Percentiles rank a stretch among this genome's conserved stretches.
These are phyloP conservation scores for Percopsis transmontana DNA, from an alignment of 2,113 vertebrate species.

Conservation along the genomic window DNA sequence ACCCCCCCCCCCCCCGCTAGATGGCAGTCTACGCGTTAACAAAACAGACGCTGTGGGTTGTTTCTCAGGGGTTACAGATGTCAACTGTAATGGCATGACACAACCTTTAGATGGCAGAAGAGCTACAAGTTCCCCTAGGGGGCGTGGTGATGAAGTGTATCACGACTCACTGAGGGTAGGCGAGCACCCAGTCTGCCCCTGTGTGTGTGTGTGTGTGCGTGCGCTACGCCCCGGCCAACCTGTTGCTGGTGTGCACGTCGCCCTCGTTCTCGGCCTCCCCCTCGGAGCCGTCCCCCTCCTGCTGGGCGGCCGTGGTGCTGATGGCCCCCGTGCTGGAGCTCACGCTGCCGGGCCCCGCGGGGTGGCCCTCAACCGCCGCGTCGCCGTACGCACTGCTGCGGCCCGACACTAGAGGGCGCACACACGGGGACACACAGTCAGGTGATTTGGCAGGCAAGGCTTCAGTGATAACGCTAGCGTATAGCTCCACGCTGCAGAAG, in stretches of 20 bases:
- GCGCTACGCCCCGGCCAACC: too few relatives aligned
- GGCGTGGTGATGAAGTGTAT: background rate
- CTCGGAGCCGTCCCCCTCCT: conserved; percentile 94
- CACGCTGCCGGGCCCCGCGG: conserved; percentile 91
- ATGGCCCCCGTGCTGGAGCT: conserved; percentile 98
- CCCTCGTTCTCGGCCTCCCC: conserved; percentile 92
- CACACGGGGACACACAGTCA: conserved; percentile 9
- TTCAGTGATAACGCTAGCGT: too few relatives aligned
- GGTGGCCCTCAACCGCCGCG: conserved; percentile 88
- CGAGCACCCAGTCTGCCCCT: too few relatives aligned
- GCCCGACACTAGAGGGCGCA: conserved; percentile 85
- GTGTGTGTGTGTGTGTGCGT: too few relatives aligned
- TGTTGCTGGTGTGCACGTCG: conserved; percentile 94
- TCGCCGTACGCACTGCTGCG: conserved; percentile 97
- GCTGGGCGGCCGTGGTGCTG: conserved; percentile 95
- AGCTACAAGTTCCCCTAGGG: background rate
- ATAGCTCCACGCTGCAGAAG: too few relatives aligned
- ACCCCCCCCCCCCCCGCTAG: too few relatives aligned
- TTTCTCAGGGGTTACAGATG: too few relatives aligned
- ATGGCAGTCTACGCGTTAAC: background rate
- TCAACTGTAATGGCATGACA: too few relatives aligned
- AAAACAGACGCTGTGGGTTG: too few relatives aligned
- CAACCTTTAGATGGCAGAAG: too few relatives aligned
- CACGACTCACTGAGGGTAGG: background rate
- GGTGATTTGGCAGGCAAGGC: background rate